Conservation (phyloP, 2,113 vertebrate genomes). For the Polypterus bichir region DNA sequence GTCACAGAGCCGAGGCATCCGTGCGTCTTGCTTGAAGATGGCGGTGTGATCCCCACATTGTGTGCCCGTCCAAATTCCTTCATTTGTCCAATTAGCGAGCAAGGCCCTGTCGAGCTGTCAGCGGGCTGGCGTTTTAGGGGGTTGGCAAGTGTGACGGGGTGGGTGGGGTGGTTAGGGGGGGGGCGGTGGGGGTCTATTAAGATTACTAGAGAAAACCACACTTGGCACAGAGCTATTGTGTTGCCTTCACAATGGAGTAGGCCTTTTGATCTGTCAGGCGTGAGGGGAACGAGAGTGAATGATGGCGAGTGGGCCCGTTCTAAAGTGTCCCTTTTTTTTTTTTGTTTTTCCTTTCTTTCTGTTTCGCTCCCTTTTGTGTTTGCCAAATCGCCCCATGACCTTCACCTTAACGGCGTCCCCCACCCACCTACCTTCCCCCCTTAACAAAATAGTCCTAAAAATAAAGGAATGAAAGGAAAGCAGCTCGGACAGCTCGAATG, state of each 20-base stretch:
- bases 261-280: conserved; percentile 40
- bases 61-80: not conserved
- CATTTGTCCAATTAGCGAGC: conserved; percentile 18
- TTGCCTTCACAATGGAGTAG: conserved; percentile 37
- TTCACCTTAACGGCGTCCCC: conserved; percentile 19
- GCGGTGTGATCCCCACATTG: no score
- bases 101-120: conserved; percentile 24
- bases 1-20: no score
- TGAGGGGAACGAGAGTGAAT: conserved; percentile 22
- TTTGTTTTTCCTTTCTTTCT: conserved; percentile 6
- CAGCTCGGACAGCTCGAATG: not conserved
- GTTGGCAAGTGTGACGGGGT: no score
- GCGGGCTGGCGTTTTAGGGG: conserved; percentile 17
- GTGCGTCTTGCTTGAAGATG: no score
- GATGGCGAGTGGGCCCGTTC: not conserved
- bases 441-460: not conserved
- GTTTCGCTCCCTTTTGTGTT: conserved; percentile 11
- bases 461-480: not conserved
- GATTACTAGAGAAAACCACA: not conserved
- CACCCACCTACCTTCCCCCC: no score
- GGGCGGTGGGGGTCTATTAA: not conserved
- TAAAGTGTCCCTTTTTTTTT: conserved; percentile 17
- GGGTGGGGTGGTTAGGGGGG: not conserved
- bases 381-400: conserved; percentile 19
- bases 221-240: conserved; percentile 38